A percentile compares a stretch with the other conserved stretches of the same genome.
These are phyloP conservation scores for Folsomia manolachei DNA, from an alignment of 2,888 invertebrate genomes.

Conservation along the genomic window DNA sequence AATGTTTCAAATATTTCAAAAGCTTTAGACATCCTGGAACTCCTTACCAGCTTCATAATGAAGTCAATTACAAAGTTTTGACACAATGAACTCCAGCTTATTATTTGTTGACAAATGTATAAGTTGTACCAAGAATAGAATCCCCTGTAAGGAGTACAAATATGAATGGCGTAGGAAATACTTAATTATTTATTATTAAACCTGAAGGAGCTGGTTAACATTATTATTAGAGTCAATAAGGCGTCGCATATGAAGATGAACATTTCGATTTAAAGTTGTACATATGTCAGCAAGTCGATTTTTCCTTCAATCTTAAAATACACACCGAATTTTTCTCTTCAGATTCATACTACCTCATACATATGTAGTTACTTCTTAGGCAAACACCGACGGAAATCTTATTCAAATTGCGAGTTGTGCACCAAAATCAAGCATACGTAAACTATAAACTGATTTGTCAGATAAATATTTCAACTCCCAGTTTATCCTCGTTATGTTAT, in stretches of 20 bases:
- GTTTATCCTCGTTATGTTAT: background rate
- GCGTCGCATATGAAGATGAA: background rate
- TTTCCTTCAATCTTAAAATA: background rate
- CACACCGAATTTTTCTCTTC: too few species aligned
- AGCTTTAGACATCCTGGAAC: background rate
- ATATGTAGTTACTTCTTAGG: too few species aligned
- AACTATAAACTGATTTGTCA: background rate
- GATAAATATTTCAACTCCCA: background rate
- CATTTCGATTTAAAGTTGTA: background rate
- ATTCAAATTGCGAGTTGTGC: background rate
- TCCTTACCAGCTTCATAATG: background rate
- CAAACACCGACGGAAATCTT: too few species aligned
- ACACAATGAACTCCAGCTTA: background rate
- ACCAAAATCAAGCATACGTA: too few species aligned
- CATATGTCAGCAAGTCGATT: slow-evolving; percentile 10
- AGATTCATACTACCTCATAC: too few species aligned
- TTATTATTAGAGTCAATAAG: background rate
- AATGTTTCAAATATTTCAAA: background rate
- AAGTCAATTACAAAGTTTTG: too few species aligned
- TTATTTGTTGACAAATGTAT: background rate
- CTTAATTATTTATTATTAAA: background rate
- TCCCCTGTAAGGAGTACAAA: too few species aligned
- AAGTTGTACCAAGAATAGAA: background rate
- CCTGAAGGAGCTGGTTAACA: background rate
- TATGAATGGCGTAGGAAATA: background rate